A percentile compares a stretch with the other conserved stretches of the same genome.
These are phyloP conservation scores for Hermetia illucens DNA, from an alignment of 1,140 invertebrate genomes.

Conservation along the genomic window DNA sequence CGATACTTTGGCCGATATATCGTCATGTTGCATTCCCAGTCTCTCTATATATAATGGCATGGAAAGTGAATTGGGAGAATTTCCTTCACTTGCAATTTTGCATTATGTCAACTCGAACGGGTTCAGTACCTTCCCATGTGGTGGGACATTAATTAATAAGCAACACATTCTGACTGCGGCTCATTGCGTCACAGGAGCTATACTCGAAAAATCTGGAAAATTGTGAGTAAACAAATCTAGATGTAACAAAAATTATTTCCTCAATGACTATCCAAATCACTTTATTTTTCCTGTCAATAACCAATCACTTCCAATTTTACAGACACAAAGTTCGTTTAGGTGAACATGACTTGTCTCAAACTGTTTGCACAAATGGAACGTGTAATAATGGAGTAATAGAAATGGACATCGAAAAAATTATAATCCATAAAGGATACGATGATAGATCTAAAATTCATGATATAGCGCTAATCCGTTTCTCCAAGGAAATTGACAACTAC, in stretches of 20 bases:
- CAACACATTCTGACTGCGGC: conserved; percentile 59
- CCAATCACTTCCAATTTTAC: conserved; percentile 1
- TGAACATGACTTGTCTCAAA: conserved; percentile 39
- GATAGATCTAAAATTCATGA: conserved; percentile 36
- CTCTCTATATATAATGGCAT: too few species aligned
- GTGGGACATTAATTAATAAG: conserved; percentile 41
- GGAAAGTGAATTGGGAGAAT: too few species aligned
- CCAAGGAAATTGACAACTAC: conserved; percentile 48
- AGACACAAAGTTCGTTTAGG: conserved; percentile 40
- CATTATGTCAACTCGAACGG: too few species aligned
- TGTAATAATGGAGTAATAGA: conserved; percentile 25
- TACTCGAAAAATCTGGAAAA: conserved; percentile 14
- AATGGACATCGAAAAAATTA: conserved; percentile 21
- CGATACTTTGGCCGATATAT: too few species aligned
- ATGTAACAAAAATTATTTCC: background rate
- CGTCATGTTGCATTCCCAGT: too few species aligned
- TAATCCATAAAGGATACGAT: conserved; percentile 27
- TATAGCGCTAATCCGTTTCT: conserved; percentile 61
- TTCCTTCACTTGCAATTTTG: too few species aligned
- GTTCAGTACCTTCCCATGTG: too few species aligned
- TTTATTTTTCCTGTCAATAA: background rate
- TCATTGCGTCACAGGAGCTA: conserved; percentile 61
- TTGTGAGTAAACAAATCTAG: conserved; percentile 16
- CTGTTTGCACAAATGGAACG: background rate
- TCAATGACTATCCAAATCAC: background rate